Conservation (phyloP, 2,888 invertebrate species). For the Plusia festucae region DNA sequence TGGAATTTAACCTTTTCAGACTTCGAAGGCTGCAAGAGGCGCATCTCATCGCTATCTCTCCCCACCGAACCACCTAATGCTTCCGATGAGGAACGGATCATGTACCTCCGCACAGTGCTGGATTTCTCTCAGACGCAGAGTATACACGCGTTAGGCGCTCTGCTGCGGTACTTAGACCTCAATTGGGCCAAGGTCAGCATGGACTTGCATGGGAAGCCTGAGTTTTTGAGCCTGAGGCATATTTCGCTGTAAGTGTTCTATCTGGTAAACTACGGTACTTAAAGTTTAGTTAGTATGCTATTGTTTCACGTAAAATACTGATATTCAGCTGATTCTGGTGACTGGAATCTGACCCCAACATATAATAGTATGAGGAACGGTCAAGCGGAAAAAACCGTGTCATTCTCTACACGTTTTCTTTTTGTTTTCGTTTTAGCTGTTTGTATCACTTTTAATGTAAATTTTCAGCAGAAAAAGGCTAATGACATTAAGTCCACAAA, state of each 20-base stretch:
- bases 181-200: slow-evolving; percentile 89
- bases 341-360: no score
- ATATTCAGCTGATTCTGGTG: no score
- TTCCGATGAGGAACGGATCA: slow-evolving; percentile 86
- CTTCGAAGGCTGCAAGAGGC: slow-evolving; percentile 88
- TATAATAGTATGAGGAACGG: no score
- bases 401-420: no score
- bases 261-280: background rate
- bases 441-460: no score
- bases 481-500: no score
- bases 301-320: no score
- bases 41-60: slow-evolving; percentile 87
- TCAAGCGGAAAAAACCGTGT: no score
- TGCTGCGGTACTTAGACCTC: slow-evolving; percentile 92
- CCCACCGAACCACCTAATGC: slow-evolving; percentile 87
- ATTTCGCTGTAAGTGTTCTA: slow-evolving; percentile 90
- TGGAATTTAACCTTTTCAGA: slow-evolving; percentile 58
- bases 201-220: slow-evolving; percentile 84
- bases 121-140: slow-evolving; percentile 90
- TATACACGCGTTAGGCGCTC: slow-evolving; percentile 92
- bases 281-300: no score
- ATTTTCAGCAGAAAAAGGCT: no score
- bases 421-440: no score
- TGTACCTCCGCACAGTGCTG: slow-evolving; percentile 90
- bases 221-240: slow-evolving; percentile 88